phyloP scores from a whole-genome alignment of 2,113 vertebrate species.

The Panthera uncia region DNA sequence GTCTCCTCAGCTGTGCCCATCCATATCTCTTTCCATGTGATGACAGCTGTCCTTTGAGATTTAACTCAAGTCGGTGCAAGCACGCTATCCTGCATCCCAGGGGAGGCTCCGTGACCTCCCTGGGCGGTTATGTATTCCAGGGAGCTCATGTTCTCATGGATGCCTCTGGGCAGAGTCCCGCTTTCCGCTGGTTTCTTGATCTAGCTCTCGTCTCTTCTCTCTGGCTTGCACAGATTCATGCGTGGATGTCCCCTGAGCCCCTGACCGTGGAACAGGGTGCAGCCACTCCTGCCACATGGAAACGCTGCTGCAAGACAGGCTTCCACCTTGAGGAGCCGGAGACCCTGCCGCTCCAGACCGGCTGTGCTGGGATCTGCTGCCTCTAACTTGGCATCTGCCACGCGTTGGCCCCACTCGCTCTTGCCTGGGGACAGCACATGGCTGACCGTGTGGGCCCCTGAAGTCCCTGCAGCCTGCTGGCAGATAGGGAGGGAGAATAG shows the following conservation, averaged over 20 bases:
- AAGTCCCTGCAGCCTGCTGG: background rate
- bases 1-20: background rate
- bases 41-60: constrained; percentile 15
- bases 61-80: background rate
- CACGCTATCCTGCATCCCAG: background rate
- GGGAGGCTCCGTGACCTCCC: background rate
- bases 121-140: rapidly evolving
- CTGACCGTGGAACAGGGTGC: rapidly evolving
- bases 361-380: background rate
- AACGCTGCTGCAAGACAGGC: background rate
- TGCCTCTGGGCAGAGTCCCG: background rate
- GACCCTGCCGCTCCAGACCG: rapidly evolving
- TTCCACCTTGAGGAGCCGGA: rapidly evolving
- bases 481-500: background rate
- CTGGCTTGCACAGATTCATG: background rate
- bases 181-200: background rate
- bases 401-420: background rate
- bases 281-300: background rate
- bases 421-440: background rate
- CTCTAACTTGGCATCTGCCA: too few species aligned
- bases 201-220: background rate
- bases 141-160: constrained; percentile 40
- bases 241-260: background rate
- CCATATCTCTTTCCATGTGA: background rate
- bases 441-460: background rate